phyloP scores from a whole-genome alignment of 2,113 vertebrate species.

The Aythya baeri region DNA sequence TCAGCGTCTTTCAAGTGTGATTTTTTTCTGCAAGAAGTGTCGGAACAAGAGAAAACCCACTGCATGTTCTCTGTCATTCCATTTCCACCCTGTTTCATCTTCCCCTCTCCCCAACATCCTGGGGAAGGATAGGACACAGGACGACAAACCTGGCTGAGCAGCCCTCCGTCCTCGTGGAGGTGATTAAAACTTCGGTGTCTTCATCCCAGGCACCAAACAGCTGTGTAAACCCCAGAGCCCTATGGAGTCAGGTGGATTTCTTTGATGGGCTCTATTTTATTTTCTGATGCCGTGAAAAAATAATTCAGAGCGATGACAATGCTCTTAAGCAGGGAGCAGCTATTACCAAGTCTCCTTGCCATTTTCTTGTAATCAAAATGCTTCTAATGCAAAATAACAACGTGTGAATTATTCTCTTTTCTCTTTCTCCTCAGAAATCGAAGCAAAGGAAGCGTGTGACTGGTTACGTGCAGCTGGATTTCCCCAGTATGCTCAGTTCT shows the following conservation, averaged over 20 bases:
- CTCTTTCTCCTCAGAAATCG: constrained; percentile 87
- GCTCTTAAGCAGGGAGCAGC: not conserved
- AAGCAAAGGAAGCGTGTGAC: constrained; percentile 96
- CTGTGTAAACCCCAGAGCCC: not conserved
- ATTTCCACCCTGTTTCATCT: not conserved
- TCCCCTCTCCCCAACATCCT: not conserved
- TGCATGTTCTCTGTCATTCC: not conserved
- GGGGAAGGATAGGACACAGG: not conserved
- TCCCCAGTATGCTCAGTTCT: constrained; percentile 96
- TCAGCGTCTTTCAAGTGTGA: not conserved
- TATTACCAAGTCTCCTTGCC: not conserved
- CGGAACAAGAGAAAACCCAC: not conserved
- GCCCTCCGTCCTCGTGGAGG: not conserved
- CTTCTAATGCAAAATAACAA: not conserved
- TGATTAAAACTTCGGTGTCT: not conserved
- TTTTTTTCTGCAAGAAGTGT: not conserved
- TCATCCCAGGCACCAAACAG: not conserved
- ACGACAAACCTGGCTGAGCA: not conserved
- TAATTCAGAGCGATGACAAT: not conserved
- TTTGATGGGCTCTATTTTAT: not conserved
- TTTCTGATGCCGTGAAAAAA: not conserved
- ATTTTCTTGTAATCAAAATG: not conserved
- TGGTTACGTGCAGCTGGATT: constrained; percentile 98
- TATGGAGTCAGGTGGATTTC: not conserved
- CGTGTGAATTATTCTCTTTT: not conserved